Evolutionary conservation across 2,113 vertebrate genomes (phyloP).

Genomic region (Beaufortia kweichowensis): DNA sequence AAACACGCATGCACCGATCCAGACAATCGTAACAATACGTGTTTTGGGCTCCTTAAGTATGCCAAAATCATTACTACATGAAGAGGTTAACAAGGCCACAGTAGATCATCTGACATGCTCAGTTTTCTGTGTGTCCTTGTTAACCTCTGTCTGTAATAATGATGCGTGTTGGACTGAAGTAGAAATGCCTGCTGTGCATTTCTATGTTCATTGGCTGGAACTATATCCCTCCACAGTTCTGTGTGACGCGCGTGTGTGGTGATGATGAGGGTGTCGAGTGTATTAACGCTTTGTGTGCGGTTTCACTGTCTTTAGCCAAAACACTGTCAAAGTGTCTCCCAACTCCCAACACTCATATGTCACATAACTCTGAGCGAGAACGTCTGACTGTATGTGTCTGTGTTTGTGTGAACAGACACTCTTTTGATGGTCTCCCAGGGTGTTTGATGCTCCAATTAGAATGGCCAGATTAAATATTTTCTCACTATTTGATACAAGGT

Average conservation of each 20-base stretch:
- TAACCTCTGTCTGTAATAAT: constrained; percentile 47
- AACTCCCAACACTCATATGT: neutral
- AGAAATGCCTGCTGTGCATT: constrained; percentile 37
- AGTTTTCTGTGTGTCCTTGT: constrained; percentile 42
- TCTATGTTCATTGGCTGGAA: constrained; percentile 36
- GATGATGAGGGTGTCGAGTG: constrained; percentile 18
- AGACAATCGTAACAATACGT: constrained; percentile 6
- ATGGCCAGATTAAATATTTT: constrained; percentile 34
- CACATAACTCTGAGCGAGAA: neutral
- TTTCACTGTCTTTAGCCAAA: neutral
- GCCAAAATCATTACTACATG: constrained; percentile 19
- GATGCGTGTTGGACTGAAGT: constrained; percentile 21
- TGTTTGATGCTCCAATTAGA: constrained; percentile 34
- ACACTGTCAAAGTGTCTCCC: neutral
- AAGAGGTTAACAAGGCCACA: constrained; percentile 37
- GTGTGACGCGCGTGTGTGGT: constrained; percentile 20
- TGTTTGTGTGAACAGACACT: constrained; percentile 5
- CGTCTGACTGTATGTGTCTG: neutral
- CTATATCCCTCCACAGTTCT: constrained; percentile 17
- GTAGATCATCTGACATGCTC: constrained; percentile 24
- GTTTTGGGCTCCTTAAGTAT: neutral
- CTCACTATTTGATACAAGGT: constrained; percentile 2
- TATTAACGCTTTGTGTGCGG: constrained; percentile 16
- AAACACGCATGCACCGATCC: constrained; percentile 4
- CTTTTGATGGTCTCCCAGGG: neutral